These are phyloP conservation scores for Elgaria multicarinata DNA, from an alignment of 2,113 vertebrate species.

Conservation along the genomic window DNA sequence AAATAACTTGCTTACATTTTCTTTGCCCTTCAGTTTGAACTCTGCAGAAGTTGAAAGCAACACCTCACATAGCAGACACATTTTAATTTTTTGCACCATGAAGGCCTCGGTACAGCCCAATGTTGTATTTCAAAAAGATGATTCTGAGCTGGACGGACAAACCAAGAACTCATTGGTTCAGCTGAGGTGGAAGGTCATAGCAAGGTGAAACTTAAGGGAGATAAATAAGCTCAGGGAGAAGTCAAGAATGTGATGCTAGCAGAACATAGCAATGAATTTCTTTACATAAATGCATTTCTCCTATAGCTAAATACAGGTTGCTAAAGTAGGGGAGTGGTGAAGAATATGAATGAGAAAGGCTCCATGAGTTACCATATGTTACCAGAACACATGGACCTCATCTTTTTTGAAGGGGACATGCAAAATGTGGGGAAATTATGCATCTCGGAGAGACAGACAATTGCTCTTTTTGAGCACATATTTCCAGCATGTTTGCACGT, in stretches of 20 bases:
- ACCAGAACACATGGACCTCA: not conserved
- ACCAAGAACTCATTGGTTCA: not conserved
- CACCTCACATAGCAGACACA: constrained; percentile 21
- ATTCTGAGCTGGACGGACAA: constrained; percentile 18
- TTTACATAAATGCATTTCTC: not conserved
- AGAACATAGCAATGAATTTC: not conserved
- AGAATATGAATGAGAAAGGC: not conserved
- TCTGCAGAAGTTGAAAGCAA: constrained; percentile 16
- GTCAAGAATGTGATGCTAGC: not conserved
- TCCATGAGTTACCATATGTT: not conserved
- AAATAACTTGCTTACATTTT: not conserved
- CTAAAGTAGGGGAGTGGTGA: not conserved
- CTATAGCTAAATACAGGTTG: not conserved
- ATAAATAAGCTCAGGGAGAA: not conserved
- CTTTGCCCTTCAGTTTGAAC: constrained; percentile 8
- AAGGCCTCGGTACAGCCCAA: not conserved
- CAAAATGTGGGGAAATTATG: not conserved
- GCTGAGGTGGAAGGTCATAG: not conserved
- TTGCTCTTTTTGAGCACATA: not conserved
- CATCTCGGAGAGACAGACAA: fast-evolving
- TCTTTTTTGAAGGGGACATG: not conserved
- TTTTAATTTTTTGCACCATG: constrained; percentile 33
- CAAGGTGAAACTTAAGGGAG: not conserved
- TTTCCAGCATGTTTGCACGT: not conserved
- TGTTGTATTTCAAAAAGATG: constrained; percentile 17